Conservation (phyloP, 2,113 vertebrate species). For the Anoplopoma fimbria region DNA sequence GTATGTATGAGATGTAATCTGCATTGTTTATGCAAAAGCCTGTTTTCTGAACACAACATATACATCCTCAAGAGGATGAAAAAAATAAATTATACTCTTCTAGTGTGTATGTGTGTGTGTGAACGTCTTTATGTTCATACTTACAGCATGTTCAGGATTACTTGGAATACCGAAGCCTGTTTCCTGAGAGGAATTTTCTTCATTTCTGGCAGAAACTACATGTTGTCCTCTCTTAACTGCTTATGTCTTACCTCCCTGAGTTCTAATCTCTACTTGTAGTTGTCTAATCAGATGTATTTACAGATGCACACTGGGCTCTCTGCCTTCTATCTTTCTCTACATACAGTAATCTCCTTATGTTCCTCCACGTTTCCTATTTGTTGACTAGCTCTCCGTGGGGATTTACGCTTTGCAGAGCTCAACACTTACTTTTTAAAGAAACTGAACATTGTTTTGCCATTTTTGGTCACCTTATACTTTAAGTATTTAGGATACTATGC, state of each 20-base stretch:
- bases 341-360: constrained; percentile 21
- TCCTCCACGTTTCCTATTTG: neutral
- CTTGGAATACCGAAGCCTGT: constrained; percentile 2
- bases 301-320: constrained; percentile 8
- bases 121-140: neutral
- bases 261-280: constrained; percentile 37
- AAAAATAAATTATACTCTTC: neutral
- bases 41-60: constrained; percentile 60
- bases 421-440: too few relatives aligned
- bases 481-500: too few relatives aligned
- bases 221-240: constrained; percentile 11
- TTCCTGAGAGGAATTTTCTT: constrained; percentile 14
- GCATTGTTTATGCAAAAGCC: constrained; percentile 59
- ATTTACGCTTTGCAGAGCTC: neutral
- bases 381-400: neutral
- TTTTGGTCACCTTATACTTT: too few relatives aligned
- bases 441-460: too few relatives aligned
- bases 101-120: neutral
- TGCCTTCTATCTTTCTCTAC: constrained; percentile 2
- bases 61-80: constrained; percentile 45
- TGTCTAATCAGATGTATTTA: constrained; percentile 48
- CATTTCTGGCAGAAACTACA: constrained; percentile 17
- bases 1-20: constrained; percentile 64
- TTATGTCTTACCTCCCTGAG: neutral
- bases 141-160: constrained; percentile 18